Percentiles rank a stretch among this genome's conserved stretches.
These are phyloP conservation scores for Elanus axillaris DNA, from an alignment of 2,113 vertebrate genomes.

Conservation along the genomic window DNA sequence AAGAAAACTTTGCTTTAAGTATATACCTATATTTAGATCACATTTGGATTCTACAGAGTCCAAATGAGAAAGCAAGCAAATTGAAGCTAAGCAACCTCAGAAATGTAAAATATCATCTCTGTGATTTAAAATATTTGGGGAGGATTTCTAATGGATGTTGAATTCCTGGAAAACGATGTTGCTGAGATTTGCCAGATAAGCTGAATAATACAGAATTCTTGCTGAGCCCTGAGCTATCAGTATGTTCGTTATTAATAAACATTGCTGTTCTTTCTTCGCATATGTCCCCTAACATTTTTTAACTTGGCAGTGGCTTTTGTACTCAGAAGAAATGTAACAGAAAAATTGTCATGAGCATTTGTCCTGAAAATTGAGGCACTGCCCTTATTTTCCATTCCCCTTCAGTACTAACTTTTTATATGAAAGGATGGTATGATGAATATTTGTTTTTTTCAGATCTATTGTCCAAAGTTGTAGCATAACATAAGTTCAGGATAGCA, in stretches of 20 bases:
- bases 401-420: slow-evolving; percentile 1
- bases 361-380: not conserved
- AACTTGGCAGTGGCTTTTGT: slow-evolving; percentile 41
- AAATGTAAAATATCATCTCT: slow-evolving; percentile 25
- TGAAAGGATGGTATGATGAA: not conserved
- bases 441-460: slow-evolving; percentile 15
- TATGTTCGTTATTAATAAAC: slow-evolving; percentile 60
- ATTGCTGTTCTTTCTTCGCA: slow-evolving; percentile 51
- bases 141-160: not conserved
- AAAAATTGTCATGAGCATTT: slow-evolving; percentile 37
- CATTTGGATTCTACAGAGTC: not conserved
- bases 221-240: slow-evolving; percentile 57
- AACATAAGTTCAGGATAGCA: not conserved
- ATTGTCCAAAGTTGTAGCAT: not conserved
- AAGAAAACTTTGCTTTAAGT: slow-evolving; percentile 34
- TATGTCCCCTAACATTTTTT: slow-evolving; percentile 40
- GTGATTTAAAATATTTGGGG: not conserved
- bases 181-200: slow-evolving; percentile 48
- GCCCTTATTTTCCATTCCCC: slow-evolving; percentile 36
- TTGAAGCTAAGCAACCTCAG: slow-evolving; percentile 11
- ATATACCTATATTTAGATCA: slow-evolving; percentile 32
- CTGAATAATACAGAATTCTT: slow-evolving; percentile 63
- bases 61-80: not conserved
- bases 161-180: not conserved
- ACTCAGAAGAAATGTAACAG: slow-evolving; percentile 32